These are phyloP conservation scores for Anastrepha obliqua DNA, from an alignment of 1,140 invertebrate genomes.

Conservation along the genomic window DNA sequence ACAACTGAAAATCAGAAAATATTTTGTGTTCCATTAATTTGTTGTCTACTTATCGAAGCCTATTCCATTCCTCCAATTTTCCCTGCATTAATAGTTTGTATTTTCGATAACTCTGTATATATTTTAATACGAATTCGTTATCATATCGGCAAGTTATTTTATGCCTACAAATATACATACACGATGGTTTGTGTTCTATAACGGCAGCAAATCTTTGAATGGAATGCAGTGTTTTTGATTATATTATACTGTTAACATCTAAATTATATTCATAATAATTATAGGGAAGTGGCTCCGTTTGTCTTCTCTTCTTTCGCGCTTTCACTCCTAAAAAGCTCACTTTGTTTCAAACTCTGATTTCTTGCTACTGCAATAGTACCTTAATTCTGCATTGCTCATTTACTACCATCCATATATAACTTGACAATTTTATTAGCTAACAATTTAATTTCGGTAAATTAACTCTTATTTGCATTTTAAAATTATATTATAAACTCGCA, in stretches of 20 bases:
- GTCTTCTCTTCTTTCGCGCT: constrained; percentile 47
- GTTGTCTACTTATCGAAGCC: background rate
- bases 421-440: constrained; percentile 21
- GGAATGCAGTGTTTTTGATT: background rate
- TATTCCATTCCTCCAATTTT: background rate
- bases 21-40: background rate
- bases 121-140: background rate
- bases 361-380: background rate
- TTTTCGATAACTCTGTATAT: background rate
- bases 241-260: constrained; percentile 12
- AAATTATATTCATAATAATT: constrained; percentile 13
- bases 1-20: background rate
- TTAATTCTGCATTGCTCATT: background rate
- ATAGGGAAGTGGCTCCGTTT: background rate
- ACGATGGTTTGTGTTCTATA: background rate
- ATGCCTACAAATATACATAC: background rate
- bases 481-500: constrained; percentile 40
- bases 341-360: constrained; percentile 10
- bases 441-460: background rate
- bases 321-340: background rate
- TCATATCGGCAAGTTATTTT: background rate
- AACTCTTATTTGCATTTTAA: constrained; percentile 18
- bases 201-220: constrained; percentile 18
- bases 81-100: background rate
- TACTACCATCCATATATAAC: background rate